Conservation (phyloP, 2,888 invertebrate genomes). For the Athrips mouffetella region DNA sequence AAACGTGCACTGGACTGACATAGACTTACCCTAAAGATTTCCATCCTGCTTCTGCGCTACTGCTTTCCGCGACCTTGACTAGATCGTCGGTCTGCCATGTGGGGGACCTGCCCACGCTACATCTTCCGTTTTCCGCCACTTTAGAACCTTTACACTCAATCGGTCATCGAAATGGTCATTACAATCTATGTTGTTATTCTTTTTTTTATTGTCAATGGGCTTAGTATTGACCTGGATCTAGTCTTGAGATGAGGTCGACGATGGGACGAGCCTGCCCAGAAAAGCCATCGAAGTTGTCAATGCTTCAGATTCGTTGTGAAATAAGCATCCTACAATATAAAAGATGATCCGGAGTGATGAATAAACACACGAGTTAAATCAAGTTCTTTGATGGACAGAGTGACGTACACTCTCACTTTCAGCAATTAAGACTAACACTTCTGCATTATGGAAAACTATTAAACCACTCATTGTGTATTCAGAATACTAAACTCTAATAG, state of each 20-base stretch:
- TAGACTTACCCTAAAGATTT: too few species aligned
- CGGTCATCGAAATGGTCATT: too few species aligned
- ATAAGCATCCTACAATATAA: conserved; percentile 27
- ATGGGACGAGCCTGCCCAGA: not conserved
- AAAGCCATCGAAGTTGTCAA: too few species aligned
- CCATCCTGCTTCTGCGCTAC: too few species aligned
- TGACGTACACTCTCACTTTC: conserved; percentile 43
- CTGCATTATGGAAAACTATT: conserved; percentile 59
- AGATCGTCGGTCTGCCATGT: too few species aligned
- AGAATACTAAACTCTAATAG: conserved; percentile 59
- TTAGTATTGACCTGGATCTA: not conserved
- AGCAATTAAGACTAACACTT: conserved; percentile 49
- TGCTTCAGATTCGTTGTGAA: not conserved
- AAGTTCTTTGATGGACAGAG: conserved; percentile 42
- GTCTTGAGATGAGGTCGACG: not conserved
- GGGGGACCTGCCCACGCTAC: too few species aligned
- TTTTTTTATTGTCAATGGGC: too few species aligned
- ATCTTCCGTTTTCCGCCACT: too few species aligned
- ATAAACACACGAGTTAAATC: conserved; percentile 40
- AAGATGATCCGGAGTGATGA: conserved; percentile 44
- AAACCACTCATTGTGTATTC: conserved; percentile 58
- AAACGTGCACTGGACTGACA: too few species aligned
- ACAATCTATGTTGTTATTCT: too few species aligned
- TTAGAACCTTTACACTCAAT: too few species aligned
- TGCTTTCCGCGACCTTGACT: too few species aligned